Conservation (phyloP, 2,113 vertebrate genomes). For the Brachyhypopomus occidentalis region DNA sequence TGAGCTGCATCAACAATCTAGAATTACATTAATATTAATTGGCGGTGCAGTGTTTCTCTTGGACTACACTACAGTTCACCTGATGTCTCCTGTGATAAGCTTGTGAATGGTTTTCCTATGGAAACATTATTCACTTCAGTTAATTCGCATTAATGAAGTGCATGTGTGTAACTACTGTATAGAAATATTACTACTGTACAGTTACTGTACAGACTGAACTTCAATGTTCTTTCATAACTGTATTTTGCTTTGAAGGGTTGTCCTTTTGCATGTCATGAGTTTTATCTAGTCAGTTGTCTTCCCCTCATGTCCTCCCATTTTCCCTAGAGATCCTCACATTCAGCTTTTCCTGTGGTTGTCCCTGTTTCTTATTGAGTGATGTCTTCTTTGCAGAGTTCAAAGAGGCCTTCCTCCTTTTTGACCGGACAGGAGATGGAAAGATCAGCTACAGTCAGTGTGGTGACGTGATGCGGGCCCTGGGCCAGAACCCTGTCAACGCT, state of each 20-base stretch:
- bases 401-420: conserved; percentile 93
- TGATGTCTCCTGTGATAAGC: neutral
- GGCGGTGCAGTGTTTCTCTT: conserved; percentile 38
- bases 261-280: neutral
- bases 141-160: neutral
- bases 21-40: conserved; percentile 49
- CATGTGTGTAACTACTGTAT: neutral
- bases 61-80: neutral
- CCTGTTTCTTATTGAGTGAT: conserved; percentile 8
- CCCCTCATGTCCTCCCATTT: neutral
- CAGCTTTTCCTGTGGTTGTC: neutral
- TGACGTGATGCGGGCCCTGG: conserved; percentile 91
- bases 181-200: neutral
- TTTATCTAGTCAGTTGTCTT: neutral
- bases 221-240: neutral
- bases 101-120: neutral
- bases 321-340: neutral
- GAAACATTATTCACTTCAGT: neutral
- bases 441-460: conserved; percentile 90
- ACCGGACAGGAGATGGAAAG: conserved; percentile 90
- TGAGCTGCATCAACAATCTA: neutral
- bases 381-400: conserved; percentile 82
- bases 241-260: neutral
- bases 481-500: conserved; percentile 94
- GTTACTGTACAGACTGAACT: neutral